phyloP scores from a whole-genome alignment of 2,888 invertebrate species.

The Folsomia candida region DNA sequence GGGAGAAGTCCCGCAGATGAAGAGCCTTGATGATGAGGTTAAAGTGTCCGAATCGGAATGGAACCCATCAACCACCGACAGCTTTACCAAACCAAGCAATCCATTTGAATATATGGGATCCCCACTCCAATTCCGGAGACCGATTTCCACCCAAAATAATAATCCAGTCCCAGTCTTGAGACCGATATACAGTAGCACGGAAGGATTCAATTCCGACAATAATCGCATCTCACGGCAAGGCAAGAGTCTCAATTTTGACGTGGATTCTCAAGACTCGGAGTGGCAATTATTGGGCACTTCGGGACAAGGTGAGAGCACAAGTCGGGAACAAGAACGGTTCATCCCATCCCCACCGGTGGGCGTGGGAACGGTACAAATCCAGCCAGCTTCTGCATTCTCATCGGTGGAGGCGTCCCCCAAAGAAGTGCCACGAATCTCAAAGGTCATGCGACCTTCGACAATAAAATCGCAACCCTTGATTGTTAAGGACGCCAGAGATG shows the following conservation, averaged over 20 bases:
- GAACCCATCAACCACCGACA: neutral
- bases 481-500: slow-evolving; percentile 27
- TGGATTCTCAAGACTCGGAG: neutral
- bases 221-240: neutral
- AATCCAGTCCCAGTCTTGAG: neutral
- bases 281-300: neutral
- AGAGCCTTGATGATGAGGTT: neutral
- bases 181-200: neutral
- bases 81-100: neutral
- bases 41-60: neutral
- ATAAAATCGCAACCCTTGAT: slow-evolving; percentile 32
- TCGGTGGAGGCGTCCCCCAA: neutral
- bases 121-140: neutral
- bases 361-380: neutral
- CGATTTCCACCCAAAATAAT: neutral
- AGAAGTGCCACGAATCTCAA: neutral
- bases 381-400: neutral
- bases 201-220: neutral
- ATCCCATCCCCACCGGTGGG: neutral
- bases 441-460: slow-evolving; percentile 28
- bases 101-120: neutral
- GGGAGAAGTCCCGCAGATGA: neutral
- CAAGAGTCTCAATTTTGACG: neutral
- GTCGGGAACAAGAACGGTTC: neutral
- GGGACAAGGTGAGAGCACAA: too few relatives aligned